Conservation (phyloP, 2,113 vertebrate species). For the Passer domesticus region DNA sequence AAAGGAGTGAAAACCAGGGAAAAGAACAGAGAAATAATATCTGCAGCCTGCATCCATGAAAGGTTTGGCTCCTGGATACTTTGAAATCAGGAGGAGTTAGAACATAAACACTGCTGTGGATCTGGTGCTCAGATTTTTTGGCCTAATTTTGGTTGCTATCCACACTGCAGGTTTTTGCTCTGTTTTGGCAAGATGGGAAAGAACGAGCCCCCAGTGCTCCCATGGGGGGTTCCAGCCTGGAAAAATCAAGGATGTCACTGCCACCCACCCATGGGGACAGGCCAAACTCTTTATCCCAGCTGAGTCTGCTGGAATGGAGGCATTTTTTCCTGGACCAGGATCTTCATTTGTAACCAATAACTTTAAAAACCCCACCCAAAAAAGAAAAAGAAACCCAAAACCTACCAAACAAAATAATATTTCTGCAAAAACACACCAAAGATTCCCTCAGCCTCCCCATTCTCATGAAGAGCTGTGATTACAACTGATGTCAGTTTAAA, state of each 20-base stretch:
- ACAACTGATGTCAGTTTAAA: neutral
- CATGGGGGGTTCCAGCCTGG: neutral
- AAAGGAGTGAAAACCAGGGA: neutral
- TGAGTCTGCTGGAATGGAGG: neutral
- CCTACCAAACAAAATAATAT: neutral
- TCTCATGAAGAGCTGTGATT: neutral
- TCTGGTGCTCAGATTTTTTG: neutral
- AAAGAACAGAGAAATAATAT: neutral
- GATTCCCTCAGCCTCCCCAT: neutral
- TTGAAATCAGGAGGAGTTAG: neutral
- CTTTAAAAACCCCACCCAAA: neutral
- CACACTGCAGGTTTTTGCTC: neutral
- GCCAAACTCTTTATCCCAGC: neutral
- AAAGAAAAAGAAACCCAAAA: neutral
- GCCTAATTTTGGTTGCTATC: neutral
- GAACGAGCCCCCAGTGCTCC: rapidly evolving
- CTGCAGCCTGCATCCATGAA: neutral
- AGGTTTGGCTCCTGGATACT: neutral
- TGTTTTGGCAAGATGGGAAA: neutral
- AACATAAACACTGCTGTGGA: neutral
- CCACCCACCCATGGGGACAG: neutral
- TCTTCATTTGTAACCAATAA: neutral
- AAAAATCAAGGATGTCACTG: neutral
- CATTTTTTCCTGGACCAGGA: neutral
- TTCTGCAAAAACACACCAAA: neutral